Evolutionary conservation across 1,140 invertebrate species (phyloP).

Genomic region (Aphelinus certus): DNA sequence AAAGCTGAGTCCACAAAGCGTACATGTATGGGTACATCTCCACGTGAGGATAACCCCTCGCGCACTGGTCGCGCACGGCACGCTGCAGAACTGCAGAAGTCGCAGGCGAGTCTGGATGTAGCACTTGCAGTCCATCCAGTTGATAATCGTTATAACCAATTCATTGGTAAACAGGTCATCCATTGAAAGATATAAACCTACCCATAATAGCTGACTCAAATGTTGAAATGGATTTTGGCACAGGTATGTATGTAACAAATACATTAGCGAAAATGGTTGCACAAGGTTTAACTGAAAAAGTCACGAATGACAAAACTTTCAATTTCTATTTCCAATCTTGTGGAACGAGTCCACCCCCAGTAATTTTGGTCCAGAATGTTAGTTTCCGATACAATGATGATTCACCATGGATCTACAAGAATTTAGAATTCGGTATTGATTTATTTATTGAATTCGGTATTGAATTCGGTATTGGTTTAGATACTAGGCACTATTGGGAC

Average conservation of each 20-base stretch:
- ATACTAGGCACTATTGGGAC: no score
- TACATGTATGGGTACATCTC: no score
- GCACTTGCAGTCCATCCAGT: conserved; percentile 94
- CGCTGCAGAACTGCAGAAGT: no score
- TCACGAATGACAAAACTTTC: conserved; percentile 87
- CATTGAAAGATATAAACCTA: conserved; percentile 78
- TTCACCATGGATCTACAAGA: conserved; percentile 93
- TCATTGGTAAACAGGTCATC: conserved; percentile 80
- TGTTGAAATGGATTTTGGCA: conserved; percentile 91
- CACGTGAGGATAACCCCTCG: no score
- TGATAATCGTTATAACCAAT: conserved; percentile 74
- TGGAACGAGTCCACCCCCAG: conserved; percentile 96
- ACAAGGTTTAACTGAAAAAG: conserved; percentile 95
- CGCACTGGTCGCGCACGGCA: no score
- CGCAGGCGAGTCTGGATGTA: conserved; percentile 71
- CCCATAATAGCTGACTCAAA: conserved; percentile 88
- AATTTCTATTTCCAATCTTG: conserved; percentile 97
- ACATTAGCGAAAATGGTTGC: conserved; percentile 99
- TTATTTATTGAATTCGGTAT: conserved; percentile 95
- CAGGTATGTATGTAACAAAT: conserved; percentile 78
- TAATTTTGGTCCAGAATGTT: conserved; percentile 98
- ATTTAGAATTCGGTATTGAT: conserved; percentile 99
- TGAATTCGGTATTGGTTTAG: conserved; percentile 99
- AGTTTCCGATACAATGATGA: conserved; percentile 92
- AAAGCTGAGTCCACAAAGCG: no score